Percentiles rank a stretch among this genome's conserved stretches.
phyloP scores from a whole-genome alignment of 2,797 vertebrate genomes.

The Parotocinclus haroldoi region DNA sequence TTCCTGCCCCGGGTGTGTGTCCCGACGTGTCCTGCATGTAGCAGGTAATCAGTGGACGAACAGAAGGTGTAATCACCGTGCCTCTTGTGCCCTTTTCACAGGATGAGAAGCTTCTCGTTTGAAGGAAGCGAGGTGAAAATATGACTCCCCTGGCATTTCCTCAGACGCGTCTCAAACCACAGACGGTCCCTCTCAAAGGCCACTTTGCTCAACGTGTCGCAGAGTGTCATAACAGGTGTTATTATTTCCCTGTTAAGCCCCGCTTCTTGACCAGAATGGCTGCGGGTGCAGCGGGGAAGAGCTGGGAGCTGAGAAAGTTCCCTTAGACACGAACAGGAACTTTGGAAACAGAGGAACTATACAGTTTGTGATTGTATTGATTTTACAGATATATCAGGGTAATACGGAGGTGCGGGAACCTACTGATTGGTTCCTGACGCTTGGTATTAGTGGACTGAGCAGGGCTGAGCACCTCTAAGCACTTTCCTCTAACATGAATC shows the following conservation, averaged over 20 bases:
- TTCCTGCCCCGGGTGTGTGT: too few relatives aligned
- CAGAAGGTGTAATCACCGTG: constrained; percentile 4
- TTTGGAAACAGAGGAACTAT: too few relatives aligned
- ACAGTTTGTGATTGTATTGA: too few relatives aligned
- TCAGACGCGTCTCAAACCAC: constrained; percentile 42
- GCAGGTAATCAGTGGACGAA: not conserved
- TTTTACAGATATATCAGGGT: too few relatives aligned
- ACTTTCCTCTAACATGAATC: too few relatives aligned
- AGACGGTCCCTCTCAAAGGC: constrained; percentile 43
- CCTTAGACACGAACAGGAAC: too few relatives aligned
- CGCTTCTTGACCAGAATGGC: not conserved
- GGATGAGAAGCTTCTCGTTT: constrained; percentile 40
- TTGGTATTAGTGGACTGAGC: too few relatives aligned
- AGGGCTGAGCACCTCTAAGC: too few relatives aligned
- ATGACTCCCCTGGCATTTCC: constrained; percentile 54
- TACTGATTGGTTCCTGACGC: too few relatives aligned
- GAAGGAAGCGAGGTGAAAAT: constrained; percentile 46
- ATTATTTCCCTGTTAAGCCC: constrained; percentile 28
- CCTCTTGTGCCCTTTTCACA: constrained; percentile 29
- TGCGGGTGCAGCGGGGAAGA: not conserved
- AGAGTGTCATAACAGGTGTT: constrained; percentile 24
- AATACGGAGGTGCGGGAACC: too few relatives aligned
- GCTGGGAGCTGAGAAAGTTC: not conserved
- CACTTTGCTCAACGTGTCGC: constrained; percentile 27
- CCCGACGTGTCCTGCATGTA: too few relatives aligned